Evolutionary conservation across 2,888 invertebrate species (phyloP).

Genomic region (Dolichomitus sp.): DNA sequence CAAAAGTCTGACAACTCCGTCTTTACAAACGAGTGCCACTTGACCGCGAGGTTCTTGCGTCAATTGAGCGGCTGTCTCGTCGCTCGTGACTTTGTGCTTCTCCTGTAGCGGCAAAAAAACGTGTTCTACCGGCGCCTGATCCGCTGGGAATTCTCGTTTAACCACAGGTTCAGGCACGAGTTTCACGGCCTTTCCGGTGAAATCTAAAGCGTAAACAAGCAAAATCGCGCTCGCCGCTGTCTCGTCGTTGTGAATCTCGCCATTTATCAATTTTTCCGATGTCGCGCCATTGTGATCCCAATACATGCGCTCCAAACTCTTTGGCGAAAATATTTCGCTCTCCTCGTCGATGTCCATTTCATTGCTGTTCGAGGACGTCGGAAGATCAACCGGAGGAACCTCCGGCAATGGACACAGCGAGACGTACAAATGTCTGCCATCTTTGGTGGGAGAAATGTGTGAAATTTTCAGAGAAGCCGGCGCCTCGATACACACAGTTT

Average conservation of each 20-base stretch:
- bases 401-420: conserved; percentile 73
- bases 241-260: conserved; percentile 85
- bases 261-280: conserved; percentile 88
- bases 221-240: conserved; percentile 85
- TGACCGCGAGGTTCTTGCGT: conserved; percentile 86
- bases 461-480: conserved; percentile 79
- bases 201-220: conserved; percentile 88
- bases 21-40: conserved; percentile 91
- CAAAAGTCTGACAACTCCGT: conserved; percentile 92
- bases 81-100: conserved; percentile 70
- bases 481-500: conserved; percentile 81
- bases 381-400: conserved; percentile 76
- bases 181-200: conserved; percentile 87
- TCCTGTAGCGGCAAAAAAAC: conserved; percentile 89
- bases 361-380: conserved; percentile 80
- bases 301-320: conserved; percentile 86
- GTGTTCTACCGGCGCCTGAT: conserved; percentile 91
- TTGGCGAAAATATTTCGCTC: conserved; percentile 80
- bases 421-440: conserved; percentile 82
- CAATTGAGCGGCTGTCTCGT: conserved; percentile 53
- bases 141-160: conserved; percentile 88
- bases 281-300: conserved; percentile 89
- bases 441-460: conserved; percentile 79
- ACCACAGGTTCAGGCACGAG: conserved; percentile 89
- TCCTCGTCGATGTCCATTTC: conserved; percentile 85